A percentile compares a stretch with the other conserved stretches of the same genome.
Evolutionary conservation across 2,797 vertebrate genomes (phyloP).

Genomic region (Trachops cirrhosus): DNA sequence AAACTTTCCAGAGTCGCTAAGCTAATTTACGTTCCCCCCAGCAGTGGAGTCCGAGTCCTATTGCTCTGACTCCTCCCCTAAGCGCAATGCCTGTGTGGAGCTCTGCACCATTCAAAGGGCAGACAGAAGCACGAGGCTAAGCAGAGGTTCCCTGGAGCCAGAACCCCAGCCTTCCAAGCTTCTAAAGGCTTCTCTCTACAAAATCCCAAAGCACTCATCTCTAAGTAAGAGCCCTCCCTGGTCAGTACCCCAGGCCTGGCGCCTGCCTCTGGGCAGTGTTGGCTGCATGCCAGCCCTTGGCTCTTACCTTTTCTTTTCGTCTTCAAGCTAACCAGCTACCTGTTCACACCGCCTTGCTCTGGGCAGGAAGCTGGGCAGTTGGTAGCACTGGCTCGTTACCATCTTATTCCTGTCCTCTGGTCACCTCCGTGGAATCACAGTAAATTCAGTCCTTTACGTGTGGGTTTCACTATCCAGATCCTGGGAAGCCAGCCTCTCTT

Average conservation of each 20-base stretch:
- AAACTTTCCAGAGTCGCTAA: neutral
- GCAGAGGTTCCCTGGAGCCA: neutral
- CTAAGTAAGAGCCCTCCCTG: neutral
- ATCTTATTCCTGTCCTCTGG: neutral
- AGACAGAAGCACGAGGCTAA: neutral
- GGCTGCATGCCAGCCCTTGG: neutral
- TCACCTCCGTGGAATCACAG: neutral
- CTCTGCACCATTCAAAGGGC: neutral
- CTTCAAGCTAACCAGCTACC: neutral
- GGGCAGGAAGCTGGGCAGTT: neutral
- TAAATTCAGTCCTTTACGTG: neutral
- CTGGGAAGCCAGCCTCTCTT: neutral
- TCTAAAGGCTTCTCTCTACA: neutral
- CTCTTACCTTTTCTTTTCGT: neutral
- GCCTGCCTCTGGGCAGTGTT: neutral
- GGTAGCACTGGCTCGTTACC: neutral
- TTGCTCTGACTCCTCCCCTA: neutral
- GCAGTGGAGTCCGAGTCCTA: rapidly evolving
- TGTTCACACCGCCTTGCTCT: neutral
- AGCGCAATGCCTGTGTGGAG: neutral
- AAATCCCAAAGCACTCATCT: neutral
- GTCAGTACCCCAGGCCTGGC: neutral
- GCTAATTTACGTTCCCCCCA: neutral
- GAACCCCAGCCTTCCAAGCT: neutral
- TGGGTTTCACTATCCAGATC: neutral